Conservation (phyloP, 23 tunicate species). For the Botrylloides violaceus region DNA sequence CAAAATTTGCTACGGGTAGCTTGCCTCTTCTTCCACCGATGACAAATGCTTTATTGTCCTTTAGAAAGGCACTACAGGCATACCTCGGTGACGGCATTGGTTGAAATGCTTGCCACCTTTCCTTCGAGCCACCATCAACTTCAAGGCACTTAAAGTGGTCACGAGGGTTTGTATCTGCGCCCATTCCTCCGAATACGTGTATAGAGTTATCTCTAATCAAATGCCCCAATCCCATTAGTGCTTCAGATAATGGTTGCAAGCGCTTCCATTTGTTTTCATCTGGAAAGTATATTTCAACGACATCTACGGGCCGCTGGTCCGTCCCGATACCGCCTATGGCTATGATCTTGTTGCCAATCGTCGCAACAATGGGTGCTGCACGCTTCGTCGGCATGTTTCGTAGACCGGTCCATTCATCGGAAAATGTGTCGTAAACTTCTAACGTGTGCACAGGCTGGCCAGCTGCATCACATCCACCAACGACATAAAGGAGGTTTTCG, state of each 20-base stretch:
- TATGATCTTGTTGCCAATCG: conserved; percentile 42
- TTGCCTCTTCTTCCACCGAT: conserved; percentile 85
- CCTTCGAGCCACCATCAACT: conserved; percentile 33
- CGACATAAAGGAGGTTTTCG: conserved; percentile 48
- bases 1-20: conserved; percentile 76
- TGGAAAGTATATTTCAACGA: conserved; percentile 56
- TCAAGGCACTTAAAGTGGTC: conserved; percentile 85
- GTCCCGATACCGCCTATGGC: conserved; percentile 92
- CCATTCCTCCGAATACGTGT: conserved; percentile 94
- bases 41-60: conserved; percentile 62
- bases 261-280: conserved; percentile 77
- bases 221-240: conserved; percentile 91
- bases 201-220: conserved; percentile 46
- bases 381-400: conserved; percentile 81
- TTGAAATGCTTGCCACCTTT: conserved; percentile 83
- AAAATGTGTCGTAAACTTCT: conserved; percentile 52
- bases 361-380: conserved; percentile 75
- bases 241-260: conserved; percentile 63
- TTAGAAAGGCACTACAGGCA: conserved; percentile 60
- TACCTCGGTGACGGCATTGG: conserved; percentile 90
- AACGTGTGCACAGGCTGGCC: conserved; percentile 76
- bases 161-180: conserved; percentile 76
- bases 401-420: conserved; percentile 62
- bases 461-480: conserved; percentile 87
- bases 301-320: conserved; percentile 84